Percentiles rank a stretch among this genome's conserved stretches.
These are phyloP conservation scores for Trichomalopsis sarcophagae DNA, from an alignment of 1,140 invertebrate species.

Conservation along the genomic window DNA sequence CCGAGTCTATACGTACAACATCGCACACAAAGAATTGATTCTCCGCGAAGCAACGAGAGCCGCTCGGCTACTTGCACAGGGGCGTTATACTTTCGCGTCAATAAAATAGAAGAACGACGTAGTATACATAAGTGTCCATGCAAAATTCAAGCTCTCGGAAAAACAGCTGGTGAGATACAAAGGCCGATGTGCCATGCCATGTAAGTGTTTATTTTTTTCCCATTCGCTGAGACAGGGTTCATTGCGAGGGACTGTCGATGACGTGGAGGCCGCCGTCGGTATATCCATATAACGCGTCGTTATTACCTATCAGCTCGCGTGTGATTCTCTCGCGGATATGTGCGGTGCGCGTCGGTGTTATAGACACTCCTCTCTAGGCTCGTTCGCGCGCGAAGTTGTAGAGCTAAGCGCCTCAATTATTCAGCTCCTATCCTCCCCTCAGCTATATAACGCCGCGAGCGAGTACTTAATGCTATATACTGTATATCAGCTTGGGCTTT, in stretches of 20 bases:
- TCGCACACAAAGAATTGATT: not conserved
- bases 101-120: not conserved
- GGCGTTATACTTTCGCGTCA: not conserved
- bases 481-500: no score
- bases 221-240: not conserved
- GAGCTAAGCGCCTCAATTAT: no score
- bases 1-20: no score
- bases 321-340: not conserved
- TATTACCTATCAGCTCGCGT: not conserved
- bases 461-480: no score
- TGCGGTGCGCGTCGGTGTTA: not conserved
- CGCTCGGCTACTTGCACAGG: not conserved
- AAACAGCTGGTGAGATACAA: not conserved
- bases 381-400: not conserved
- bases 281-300: not conserved
- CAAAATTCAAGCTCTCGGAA: not conserved
- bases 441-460: no score
- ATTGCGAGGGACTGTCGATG: not conserved
- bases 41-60: not conserved
- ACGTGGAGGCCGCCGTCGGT: not conserved
- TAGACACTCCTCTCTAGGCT: not conserved
- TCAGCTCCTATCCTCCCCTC: no score
- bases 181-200: no score
- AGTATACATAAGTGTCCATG: not conserved
- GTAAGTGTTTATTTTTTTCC: conserved; percentile 7